These are phyloP conservation scores for Cosmopolites sordidus DNA, from an alignment of 2,888 invertebrate genomes.

Conservation along the genomic window DNA sequence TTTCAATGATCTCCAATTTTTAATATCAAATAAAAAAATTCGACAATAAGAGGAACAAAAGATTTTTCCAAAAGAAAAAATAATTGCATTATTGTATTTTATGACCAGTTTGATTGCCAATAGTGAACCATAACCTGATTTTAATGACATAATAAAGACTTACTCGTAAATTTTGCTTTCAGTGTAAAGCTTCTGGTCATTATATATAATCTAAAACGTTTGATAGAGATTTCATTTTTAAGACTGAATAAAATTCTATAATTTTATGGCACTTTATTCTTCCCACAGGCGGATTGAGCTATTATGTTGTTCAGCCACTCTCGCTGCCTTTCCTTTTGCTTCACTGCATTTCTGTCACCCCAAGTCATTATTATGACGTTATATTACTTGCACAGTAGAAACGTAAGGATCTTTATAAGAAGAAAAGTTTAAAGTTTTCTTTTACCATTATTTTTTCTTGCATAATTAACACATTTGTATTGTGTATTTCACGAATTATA, in stretches of 20 bases:
- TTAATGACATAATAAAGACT: slow-evolving; percentile 37
- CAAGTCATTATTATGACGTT: slow-evolving; percentile 10
- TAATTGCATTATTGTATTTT: slow-evolving; percentile 30
- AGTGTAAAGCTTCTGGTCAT: slow-evolving; percentile 37
- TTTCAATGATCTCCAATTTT: too few relatives aligned
- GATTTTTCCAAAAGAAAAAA: slow-evolving; percentile 21
- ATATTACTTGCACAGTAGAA: slow-evolving; percentile 8
- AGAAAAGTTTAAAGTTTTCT: neutral
- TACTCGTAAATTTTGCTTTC: slow-evolving; percentile 40
- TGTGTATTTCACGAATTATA: too few relatives aligned
- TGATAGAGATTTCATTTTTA: slow-evolving; percentile 41
- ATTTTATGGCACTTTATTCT: slow-evolving; percentile 47
- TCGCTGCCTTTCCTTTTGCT: slow-evolving; percentile 30
- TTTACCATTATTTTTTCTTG: neutral
- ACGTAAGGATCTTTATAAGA: slow-evolving; percentile 6
- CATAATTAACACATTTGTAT: neutral
- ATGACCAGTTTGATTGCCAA: slow-evolving; percentile 31
- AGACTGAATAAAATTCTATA: slow-evolving; percentile 45
- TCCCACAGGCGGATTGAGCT: slow-evolving; percentile 40
- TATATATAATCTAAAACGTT: slow-evolving; percentile 42
- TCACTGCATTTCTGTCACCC: slow-evolving; percentile 30
- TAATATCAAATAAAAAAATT: slow-evolving; percentile 19
- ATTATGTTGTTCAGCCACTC: slow-evolving; percentile 44
- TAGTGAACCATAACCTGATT: slow-evolving; percentile 35
- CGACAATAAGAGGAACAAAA: slow-evolving; percentile 24